Percentiles rank a stretch among this genome's conserved stretches.
Conservation (phyloP, 2,113 vertebrate species). For the Poeciliopsis prolifica region DNA sequence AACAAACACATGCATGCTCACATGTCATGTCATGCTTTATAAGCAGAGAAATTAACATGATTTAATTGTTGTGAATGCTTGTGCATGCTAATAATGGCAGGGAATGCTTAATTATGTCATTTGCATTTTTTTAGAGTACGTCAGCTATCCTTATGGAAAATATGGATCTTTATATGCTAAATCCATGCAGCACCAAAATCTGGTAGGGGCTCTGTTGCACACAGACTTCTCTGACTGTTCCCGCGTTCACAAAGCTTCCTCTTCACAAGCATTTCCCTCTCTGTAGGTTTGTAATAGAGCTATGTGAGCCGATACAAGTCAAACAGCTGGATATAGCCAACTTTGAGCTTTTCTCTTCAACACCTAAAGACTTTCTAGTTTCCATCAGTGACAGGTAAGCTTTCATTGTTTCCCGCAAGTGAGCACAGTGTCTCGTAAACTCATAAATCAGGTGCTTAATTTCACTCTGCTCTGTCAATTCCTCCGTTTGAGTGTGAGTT, state of each 20-base stretch:
- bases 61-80: neutral
- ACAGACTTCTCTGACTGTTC: neutral
- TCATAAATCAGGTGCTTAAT: neutral
- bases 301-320: slow-evolving; percentile 98
- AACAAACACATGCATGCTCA: neutral
- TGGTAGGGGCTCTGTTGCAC: slow-evolving; percentile 81
- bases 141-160: slow-evolving; percentile 98
- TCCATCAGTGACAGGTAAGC: slow-evolving; percentile 97
- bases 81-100: neutral
- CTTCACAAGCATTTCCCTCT: neutral
- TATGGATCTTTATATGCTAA: slow-evolving; percentile 99
- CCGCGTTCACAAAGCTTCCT: neutral
- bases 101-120: neutral
- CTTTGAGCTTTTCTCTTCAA: slow-evolving; percentile 98
- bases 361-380: slow-evolving; percentile 96
- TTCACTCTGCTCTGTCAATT: neutral
- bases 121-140: slow-evolving; percentile 83
- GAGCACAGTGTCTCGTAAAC: neutral
- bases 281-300: slow-evolving; percentile 97
- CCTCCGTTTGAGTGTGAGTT: neutral
- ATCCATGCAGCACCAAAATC: slow-evolving; percentile 98
- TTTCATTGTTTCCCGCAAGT: neutral
- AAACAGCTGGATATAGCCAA: slow-evolving; percentile 98
- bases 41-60: neutral
- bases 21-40: slow-evolving; percentile 1